Conservation (phyloP, 1,140 invertebrate genomes). For the Agraylea sexmaculata region DNA sequence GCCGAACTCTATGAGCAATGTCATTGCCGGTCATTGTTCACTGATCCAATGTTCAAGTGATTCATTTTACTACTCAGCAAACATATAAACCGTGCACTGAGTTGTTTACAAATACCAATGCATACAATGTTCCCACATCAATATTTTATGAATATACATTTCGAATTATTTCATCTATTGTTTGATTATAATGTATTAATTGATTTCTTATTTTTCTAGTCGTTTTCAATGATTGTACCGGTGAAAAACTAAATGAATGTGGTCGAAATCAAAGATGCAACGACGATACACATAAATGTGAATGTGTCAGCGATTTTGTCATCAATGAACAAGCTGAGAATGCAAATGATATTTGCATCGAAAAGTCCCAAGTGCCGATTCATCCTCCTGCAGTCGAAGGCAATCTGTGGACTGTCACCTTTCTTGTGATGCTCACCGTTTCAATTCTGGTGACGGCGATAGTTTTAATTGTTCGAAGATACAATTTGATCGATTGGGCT, state of each 20-base stretch:
- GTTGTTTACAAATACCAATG: too few species aligned
- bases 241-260: conserved; percentile 10
- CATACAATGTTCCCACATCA: too few species aligned
- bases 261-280: conserved; percentile 26
- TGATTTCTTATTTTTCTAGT: too few species aligned
- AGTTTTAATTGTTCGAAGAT: conserved; percentile 33
- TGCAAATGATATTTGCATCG: conserved; percentile 2
- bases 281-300: conserved; percentile 23
- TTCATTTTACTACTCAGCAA: too few species aligned
- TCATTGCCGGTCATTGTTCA: too few species aligned
- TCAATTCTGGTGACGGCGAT: conserved; percentile 31
- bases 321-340: conserved; percentile 10
- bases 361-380: conserved; percentile 6
- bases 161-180: too few species aligned
- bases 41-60: too few species aligned
- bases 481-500: conserved; percentile 35
- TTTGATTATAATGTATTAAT: too few species aligned
- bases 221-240: conserved; percentile 7
- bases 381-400: conserved; percentile 24
- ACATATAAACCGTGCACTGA: too few species aligned
- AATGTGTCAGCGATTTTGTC: conserved; percentile 26
- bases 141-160: too few species aligned
- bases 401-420: too few species aligned
- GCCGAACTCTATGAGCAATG: too few species aligned
- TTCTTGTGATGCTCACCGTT: conserved; percentile 31